Percentiles rank a stretch among this genome's conserved stretches.
Conservation (phyloP, 2,797 vertebrate genomes). For the Sebastes dallii region DNA sequence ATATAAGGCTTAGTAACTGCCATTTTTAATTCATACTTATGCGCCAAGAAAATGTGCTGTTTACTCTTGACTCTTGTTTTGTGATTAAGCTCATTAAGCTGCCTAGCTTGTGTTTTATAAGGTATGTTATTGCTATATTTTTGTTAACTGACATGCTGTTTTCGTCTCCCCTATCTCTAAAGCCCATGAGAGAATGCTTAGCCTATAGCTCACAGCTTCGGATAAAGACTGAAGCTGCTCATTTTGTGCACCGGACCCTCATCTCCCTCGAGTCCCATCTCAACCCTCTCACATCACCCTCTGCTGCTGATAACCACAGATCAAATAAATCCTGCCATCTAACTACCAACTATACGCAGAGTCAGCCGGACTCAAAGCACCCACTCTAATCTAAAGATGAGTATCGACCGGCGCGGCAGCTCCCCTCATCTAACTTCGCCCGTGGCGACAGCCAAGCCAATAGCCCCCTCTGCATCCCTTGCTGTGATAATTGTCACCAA, state of each 20-base stretch:
- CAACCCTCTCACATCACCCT: not conserved
- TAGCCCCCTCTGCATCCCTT: slow-evolving; percentile 35
- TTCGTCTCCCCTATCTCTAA: not conserved
- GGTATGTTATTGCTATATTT: not conserved
- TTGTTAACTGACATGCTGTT: not conserved
- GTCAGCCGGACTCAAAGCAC: slow-evolving; percentile 27
- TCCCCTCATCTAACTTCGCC: slow-evolving; percentile 22
- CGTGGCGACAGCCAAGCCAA: slow-evolving; percentile 36
- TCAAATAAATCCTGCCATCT: slow-evolving; percentile 61
- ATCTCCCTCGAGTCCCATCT: slow-evolving; percentile 38
- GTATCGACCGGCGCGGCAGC: slow-evolving; percentile 37
- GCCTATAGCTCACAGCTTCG: not conserved
- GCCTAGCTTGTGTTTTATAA: not conserved
- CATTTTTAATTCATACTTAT: slow-evolving; percentile 17
- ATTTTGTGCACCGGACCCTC: slow-evolving; percentile 7
- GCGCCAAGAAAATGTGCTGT: not conserved
- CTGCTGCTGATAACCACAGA: slow-evolving; percentile 27
- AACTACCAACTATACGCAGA: slow-evolving; percentile 12
- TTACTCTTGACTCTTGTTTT: not conserved
- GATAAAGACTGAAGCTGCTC: slow-evolving; percentile 32
- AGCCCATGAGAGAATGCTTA: not conserved
- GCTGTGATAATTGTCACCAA: slow-evolving; percentile 58
- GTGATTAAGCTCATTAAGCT: not conserved
- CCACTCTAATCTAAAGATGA: slow-evolving; percentile 53
- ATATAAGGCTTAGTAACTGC: slow-evolving; percentile 1